These are phyloP conservation scores for Saccostrea glomerata DNA, from an alignment of 1,140 invertebrate genomes.

Conservation along the genomic window DNA sequence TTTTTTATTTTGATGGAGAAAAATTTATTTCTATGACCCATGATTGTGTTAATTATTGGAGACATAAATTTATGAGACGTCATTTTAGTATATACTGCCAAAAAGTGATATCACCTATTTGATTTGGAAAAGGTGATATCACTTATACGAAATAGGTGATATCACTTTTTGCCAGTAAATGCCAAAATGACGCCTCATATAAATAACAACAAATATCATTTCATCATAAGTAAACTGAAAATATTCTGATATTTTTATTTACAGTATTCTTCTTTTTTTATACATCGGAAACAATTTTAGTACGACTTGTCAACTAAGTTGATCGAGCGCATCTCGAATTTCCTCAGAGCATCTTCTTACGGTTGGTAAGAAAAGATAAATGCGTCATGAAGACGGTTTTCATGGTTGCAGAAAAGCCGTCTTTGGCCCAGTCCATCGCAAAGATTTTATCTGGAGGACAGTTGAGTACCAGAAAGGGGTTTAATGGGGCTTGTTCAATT, in stretches of 20 bases:
- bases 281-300: background rate
- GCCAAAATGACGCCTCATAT: too few species aligned
- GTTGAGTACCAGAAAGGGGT: conserved; percentile 91
- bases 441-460: conserved; percentile 95
- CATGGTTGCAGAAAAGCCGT: conserved; percentile 99
- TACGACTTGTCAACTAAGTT: background rate
- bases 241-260: background rate
- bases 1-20: too few species aligned
- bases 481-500: conserved; percentile 93
- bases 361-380: background rate
- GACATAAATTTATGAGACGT: too few species aligned
- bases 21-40: too few species aligned
- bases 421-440: conserved; percentile 95
- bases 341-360: background rate
- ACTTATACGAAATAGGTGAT: too few species aligned
- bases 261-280: too few species aligned
- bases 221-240: background rate
- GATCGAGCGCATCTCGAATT: background rate
- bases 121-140: too few species aligned
- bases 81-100: too few species aligned
- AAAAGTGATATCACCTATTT: too few species aligned
- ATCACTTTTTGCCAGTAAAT: too few species aligned
- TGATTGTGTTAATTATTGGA: too few species aligned
- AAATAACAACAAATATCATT: too few species aligned
- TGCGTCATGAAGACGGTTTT: conserved; percentile 88